Evolutionary conservation across 2,888 invertebrate genomes (phyloP).

Genomic region (Standfussiana lucernea): DNA sequence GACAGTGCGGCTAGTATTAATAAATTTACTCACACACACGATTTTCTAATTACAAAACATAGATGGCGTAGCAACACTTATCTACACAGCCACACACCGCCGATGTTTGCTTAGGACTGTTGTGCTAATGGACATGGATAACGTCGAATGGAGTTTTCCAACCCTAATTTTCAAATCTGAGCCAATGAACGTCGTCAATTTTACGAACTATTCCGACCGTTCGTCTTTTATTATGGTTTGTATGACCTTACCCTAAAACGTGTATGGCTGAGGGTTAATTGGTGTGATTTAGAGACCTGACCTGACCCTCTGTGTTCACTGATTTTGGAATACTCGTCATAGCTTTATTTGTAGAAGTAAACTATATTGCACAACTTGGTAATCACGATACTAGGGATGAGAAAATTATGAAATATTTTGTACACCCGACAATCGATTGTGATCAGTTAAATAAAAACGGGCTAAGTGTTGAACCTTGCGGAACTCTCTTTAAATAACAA

Average conservation of each 20-base stretch:
- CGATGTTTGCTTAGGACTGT: conserved; percentile 87
- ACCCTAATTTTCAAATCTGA: conserved; percentile 83
- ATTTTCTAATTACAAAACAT: conserved; percentile 82
- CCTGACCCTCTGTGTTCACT: conserved; percentile 28
- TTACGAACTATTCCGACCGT: conserved; percentile 54
- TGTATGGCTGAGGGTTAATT: conserved; percentile 43
- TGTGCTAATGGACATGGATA: conserved; percentile 86
- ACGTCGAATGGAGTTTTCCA: conserved; percentile 78
- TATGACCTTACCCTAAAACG: conserved; percentile 36
- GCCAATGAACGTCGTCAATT: conserved; percentile 65
- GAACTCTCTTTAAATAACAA: conserved; percentile 2
- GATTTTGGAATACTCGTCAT: conserved; percentile 36
- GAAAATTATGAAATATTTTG: not conserved
- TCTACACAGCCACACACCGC: conserved; percentile 85
- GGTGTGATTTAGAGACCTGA: conserved; percentile 20
- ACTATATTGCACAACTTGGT: conserved; percentile 8
- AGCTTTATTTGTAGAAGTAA: conserved; percentile 20
- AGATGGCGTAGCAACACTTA: conserved; percentile 83
- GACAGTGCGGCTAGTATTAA: conserved; percentile 27
- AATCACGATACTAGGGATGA: not conserved
- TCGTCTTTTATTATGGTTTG: conserved; percentile 47
- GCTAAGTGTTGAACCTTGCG: not conserved
- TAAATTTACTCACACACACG: conserved; percentile 64
- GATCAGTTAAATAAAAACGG: not conserved
- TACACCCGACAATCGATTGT: not conserved